These are phyloP conservation scores for Paralvinella palmiformis DNA, from an alignment of 1,140 invertebrate genomes.

Conservation along the genomic window DNA sequence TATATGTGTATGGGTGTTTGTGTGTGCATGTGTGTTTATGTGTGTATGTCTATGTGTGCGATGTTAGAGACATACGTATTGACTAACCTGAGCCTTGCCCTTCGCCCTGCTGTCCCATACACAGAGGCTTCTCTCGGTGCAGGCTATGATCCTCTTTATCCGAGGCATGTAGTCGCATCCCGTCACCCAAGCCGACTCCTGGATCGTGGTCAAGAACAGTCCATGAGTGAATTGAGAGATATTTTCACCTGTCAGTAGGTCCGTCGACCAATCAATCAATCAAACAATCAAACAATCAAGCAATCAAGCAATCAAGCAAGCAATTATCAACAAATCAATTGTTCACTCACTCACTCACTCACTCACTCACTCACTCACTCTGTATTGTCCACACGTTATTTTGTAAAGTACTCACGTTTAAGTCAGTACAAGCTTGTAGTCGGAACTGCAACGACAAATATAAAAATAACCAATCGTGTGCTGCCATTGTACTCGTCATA, in stretches of 20 bases:
- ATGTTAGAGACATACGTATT: neutral
- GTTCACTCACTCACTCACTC: no score
- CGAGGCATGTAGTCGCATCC: slow-evolving; percentile 45
- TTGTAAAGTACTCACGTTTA: slow-evolving; percentile 38
- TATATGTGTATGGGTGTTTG: neutral
- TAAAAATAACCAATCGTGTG: no score
- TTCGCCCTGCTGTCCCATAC: slow-evolving; percentile 47
- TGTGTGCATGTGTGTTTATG: neutral
- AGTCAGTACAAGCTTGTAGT: slow-evolving; percentile 38
- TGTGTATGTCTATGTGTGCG: neutral
- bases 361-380: no score
- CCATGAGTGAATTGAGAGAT: neutral
- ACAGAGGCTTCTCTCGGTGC: slow-evolving; percentile 42
- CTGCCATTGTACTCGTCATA: no score
- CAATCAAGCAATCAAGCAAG: no score
- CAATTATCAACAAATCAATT: no score
- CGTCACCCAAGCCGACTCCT: slow-evolving; percentile 46
- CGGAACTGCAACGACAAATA: slow-evolving; percentile 32
- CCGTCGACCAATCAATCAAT: no score
- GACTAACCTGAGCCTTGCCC: slow-evolving; percentile 40
- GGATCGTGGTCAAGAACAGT: no score
- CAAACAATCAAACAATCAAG: no score
- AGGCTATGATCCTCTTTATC: slow-evolving; percentile 36
- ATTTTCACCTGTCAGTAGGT: no score
- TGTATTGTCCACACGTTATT: no score